phyloP scores from a whole-genome alignment of 2,888 invertebrate species.

The Cantharis rustica region DNA sequence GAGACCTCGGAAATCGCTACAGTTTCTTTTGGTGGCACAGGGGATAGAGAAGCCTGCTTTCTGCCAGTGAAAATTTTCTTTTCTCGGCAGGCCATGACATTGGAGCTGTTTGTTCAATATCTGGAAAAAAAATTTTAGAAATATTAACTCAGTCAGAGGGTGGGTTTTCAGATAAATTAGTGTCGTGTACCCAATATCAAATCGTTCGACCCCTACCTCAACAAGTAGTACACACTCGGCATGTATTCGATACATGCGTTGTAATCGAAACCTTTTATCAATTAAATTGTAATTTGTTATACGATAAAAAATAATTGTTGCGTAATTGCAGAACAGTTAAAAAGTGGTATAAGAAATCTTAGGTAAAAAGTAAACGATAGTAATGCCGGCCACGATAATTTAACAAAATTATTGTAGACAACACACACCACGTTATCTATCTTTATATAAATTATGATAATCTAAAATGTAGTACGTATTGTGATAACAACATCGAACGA shows the following conservation, averaged over 20 bases:
- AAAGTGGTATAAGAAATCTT: background rate
- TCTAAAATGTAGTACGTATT: background rate
- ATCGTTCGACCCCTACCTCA: background rate
- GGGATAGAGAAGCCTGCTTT: constrained; percentile 47
- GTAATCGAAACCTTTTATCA: background rate
- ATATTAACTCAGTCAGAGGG: background rate
- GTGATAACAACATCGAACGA: background rate
- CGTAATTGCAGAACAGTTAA: background rate
- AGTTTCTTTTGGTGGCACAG: constrained; percentile 46
- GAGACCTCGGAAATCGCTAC: constrained; percentile 36
- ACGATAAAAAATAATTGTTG: background rate
- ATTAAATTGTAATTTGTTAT: background rate
- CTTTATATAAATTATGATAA: background rate
- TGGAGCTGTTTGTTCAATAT: constrained; percentile 37
- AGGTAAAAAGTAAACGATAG: background rate
- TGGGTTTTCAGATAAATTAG: background rate
- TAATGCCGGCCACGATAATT: background rate
- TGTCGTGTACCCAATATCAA: background rate
- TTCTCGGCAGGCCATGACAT: constrained; percentile 57
- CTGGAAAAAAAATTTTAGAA: constrained; percentile 16
- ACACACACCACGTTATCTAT: background rate
- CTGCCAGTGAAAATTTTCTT: constrained; percentile 51
- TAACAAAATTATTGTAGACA: background rate
- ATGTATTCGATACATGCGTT: background rate
- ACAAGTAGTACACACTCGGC: background rate